Base-by-base conservation (phyloP, 2,888 invertebrate species). In the Calameuta pallipes region DNA sequence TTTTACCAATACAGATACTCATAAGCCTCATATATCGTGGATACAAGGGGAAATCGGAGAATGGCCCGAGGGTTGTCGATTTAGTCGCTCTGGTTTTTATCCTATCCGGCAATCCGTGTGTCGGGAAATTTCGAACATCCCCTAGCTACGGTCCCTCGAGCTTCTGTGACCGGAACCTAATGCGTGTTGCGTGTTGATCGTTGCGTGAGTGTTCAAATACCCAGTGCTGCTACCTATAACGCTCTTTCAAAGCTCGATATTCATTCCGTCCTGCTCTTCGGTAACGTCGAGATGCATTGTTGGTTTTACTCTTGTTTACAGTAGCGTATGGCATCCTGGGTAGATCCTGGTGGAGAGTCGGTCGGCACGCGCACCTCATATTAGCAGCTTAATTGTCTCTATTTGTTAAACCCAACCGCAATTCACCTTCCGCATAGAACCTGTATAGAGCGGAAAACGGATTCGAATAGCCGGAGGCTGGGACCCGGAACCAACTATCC, bases 301-400 rank as follows among this genome's bases (percentile, higher is more conserved):
- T 87, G 84, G 81, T 84, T 85, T 79, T 80, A 77, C 80, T 82
- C 83, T 86, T 87, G 86, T 87, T 84, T 82, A 77, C 76, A 74
- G 76, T 71, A 41, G 71, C 76, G 76, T 37, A 71, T 33, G 56
- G 23, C 23, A 31, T n/a, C 9, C 33, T 31, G 34, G 71, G 33
- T 30, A 76, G 77, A 82, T 83, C 85, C 82, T 83, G 82, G 80
- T 82, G 83, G 86, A 87, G 85, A 80, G 79, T 77, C 79, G 83
- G 81, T 76, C 81, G 83, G 83, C 83, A 77, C 82, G 83, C 83
- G 81, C 84, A 84, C 83, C 84, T 86, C 85, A 86, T 86, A 85
- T 85, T 85, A 83, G 84, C 86, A 83, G 85, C 82, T 87, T 87
- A 87, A 88, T 88, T 85, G 87, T 86, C 85, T 84, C 85, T 84